Conservation (phyloP, 2,888 invertebrate genomes). For the Xanthia togata region DNA sequence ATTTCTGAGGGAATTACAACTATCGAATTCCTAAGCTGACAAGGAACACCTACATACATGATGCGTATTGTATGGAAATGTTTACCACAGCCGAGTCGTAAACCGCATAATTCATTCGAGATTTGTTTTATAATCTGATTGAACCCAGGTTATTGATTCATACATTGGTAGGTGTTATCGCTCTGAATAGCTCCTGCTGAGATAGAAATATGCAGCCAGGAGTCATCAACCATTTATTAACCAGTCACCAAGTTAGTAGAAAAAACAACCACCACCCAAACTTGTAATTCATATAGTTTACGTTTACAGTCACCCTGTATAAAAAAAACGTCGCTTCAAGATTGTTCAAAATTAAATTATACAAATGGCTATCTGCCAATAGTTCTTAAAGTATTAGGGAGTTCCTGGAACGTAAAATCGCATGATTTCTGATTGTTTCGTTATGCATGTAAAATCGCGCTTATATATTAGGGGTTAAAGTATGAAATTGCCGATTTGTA, state of each 20-base stretch:
- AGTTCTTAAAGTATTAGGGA: too few species aligned
- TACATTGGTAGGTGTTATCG: background rate
- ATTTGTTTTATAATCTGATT: slow-evolving; percentile 22
- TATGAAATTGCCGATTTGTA: too few species aligned
- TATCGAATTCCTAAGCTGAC: slow-evolving; percentile 7
- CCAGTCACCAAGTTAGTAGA: background rate
- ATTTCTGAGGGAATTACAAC: background rate
- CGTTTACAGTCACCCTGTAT: background rate
- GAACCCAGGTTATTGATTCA: background rate
- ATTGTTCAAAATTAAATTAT: too few species aligned
- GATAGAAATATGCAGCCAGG: background rate
- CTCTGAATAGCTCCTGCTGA: background rate
- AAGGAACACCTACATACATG: background rate
- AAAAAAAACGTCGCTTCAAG: background rate
- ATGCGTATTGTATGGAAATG: slow-evolving; percentile 18
- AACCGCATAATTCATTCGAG: slow-evolving; percentile 9
- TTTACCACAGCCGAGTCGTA: slow-evolving; percentile 4
- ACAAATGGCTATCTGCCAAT: too few species aligned
- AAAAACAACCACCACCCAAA: slow-evolving; percentile 1
- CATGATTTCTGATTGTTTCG: too few species aligned
- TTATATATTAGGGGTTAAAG: too few species aligned
- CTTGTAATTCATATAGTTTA: slow-evolving; percentile 7
- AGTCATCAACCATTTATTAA: background rate
- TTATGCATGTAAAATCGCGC: too few species aligned
- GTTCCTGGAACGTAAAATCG: too few species aligned